Conservation (phyloP, 1,140 invertebrate species). For the Pseudoatta argentina region DNA sequence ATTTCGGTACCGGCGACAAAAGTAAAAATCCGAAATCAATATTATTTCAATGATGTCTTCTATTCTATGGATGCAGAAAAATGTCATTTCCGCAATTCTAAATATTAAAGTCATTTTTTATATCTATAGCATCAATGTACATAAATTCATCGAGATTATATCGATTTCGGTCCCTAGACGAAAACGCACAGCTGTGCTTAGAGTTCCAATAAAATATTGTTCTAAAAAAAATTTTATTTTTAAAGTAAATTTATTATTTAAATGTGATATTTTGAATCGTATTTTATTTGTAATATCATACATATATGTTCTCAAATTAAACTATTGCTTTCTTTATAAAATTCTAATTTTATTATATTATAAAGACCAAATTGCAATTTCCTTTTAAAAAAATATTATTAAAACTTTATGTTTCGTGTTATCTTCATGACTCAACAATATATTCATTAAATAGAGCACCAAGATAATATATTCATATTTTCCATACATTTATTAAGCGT, state of each 20-base stretch:
- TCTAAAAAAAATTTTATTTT: background rate
- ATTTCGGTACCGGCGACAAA: conserved; percentile 20
- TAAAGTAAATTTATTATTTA: background rate
- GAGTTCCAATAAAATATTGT: background rate
- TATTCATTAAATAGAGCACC: background rate
- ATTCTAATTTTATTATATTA: background rate
- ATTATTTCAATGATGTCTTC: background rate
- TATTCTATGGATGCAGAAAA: background rate
- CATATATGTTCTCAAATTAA: background rate
- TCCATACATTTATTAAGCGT: background rate
- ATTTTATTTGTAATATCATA: background rate
- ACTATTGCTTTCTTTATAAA: background rate
- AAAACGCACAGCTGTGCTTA: conserved; percentile 65
- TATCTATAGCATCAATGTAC: conserved; percentile 3
- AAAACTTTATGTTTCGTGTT: background rate
- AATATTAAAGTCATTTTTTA: background rate
- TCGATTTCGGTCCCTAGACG: conserved; percentile 26
- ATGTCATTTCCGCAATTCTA: background rate
- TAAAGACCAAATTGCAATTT: background rate
- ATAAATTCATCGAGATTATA: conserved; percentile 5
- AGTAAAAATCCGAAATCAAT: conserved; percentile 14
- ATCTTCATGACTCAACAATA: background rate
- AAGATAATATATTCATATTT: background rate
- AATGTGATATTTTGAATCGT: background rate
- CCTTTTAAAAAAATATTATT: background rate